Conservation (phyloP, 1,140 invertebrate genomes). For the Diuraphis noxia region DNA sequence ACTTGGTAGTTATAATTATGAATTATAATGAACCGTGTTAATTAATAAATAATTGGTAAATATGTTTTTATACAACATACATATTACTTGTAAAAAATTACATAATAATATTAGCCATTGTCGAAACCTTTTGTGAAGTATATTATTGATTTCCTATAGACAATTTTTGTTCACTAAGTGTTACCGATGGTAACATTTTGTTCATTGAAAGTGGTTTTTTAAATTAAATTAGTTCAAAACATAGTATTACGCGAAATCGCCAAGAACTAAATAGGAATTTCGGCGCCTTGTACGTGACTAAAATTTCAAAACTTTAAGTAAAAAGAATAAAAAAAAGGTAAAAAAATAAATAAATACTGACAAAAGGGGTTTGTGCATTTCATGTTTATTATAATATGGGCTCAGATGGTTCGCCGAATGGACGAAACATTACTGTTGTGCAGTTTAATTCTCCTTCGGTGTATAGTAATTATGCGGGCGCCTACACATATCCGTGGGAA, state of each 20-base stretch:
- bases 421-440: background rate
- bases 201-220: constrained; percentile 29
- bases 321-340: background rate
- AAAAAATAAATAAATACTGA: background rate
- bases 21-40: background rate
- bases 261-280: constrained; percentile 17
- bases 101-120: background rate
- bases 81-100: background rate
- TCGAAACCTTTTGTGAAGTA: background rate
- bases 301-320: background rate
- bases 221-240: constrained; percentile 36
- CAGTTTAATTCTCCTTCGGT: background rate
- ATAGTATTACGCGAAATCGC: background rate
- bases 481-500: background rate
- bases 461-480: background rate
- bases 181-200: background rate
- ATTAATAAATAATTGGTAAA: background rate
- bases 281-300: constrained; percentile 16
- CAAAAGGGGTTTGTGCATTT: background rate
- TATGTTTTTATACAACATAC: background rate
- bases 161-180: background rate
- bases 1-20: background rate
- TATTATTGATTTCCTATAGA: background rate
- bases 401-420: background rate
- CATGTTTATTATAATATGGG: constrained; percentile 11